phyloP scores from a whole-genome alignment of 2,888 invertebrate genomes.

The Orthonychiurus folsomi region DNA sequence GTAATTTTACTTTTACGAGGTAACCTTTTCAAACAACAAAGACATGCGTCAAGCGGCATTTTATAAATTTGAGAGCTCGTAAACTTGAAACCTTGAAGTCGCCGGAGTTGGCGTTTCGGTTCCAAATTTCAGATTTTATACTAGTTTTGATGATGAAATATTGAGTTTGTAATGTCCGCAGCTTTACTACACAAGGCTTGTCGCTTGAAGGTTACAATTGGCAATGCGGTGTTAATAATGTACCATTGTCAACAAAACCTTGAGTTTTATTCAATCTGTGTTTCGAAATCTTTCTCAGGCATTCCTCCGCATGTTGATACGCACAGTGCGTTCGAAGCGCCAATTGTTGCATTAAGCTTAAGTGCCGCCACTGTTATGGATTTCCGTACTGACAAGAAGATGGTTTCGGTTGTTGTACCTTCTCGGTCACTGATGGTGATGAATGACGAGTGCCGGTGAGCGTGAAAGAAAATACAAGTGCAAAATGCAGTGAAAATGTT shows the following conservation, averaged over 20 bases:
- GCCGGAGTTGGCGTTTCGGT: no score
- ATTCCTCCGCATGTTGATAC: constrained; percentile 94
- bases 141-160: background rate
- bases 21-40: constrained; percentile 14
- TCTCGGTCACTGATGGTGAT: constrained; percentile 67
- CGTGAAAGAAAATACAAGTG: constrained; percentile 15
- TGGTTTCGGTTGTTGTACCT: constrained; percentile 58
- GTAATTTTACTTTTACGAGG: no score
- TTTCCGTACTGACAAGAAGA: constrained; percentile 59
- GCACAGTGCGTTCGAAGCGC: constrained; percentile 84
- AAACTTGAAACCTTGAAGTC: no score
- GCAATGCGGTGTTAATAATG: no score
- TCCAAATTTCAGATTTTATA: background rate
- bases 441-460: constrained; percentile 63
- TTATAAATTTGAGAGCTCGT: no score
- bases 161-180: no score
- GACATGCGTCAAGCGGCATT: background rate
- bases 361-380: constrained; percentile 80
- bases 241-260: no score
- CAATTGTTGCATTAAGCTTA: constrained; percentile 77
- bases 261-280: no score
- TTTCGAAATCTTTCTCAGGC: no score
- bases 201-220: no score
- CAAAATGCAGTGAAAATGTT: no score
- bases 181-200: no score